Base-by-base conservation (phyloP, 2,797 vertebrate genomes). In the Pristis pectinata region DNA sequence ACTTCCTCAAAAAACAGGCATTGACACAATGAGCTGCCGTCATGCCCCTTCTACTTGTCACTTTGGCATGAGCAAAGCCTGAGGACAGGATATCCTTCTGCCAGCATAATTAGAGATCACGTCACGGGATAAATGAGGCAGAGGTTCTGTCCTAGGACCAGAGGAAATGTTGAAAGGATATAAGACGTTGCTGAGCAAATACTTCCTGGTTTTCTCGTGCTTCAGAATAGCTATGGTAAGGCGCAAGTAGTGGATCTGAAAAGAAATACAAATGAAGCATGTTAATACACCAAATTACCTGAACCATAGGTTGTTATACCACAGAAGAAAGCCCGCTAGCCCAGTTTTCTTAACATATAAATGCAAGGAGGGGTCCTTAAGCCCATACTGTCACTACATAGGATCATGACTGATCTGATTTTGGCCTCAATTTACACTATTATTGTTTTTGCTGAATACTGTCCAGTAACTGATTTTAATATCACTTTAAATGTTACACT, bases 161-260 rank as follows among this genome's bases (percentile, higher is more conserved):
- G 7, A 41, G 10, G 87, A 37, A 19, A 3, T 67, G 59, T 91
- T 24, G 22, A 82, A 96, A 98, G 98, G 99, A 99, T 99, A 99
- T 99, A 99, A 96, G 93, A 99, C 98, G 3, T 98, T 98, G 97
- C 97, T 98, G 70, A 99, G 98, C 94, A 99, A 97, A 95, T 98
- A 99, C 95, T 99, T 99, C 96, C 99, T 98, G 95, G 99, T 99
- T 95, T 98, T 99, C 96, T 99, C 98, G 0, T 99, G 99, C 93
- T 97, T 98, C 95, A 99, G 97, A 96, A 99, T 97, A 95, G 98
- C 98, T 0, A 98, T 98, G 82, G 99, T 99, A 96, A 99, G 97
- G 70, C 97, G 98, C 95, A 99, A 97, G 96, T 99, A 99, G 96
- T 98, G 98, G 96, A 99, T 99, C 99, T 99, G 97, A 94, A 94